phyloP scores from a whole-genome alignment of 37 sponge, comb jelly and placozoan genomes.

The Chondrilla cf. caribensis region DNA sequence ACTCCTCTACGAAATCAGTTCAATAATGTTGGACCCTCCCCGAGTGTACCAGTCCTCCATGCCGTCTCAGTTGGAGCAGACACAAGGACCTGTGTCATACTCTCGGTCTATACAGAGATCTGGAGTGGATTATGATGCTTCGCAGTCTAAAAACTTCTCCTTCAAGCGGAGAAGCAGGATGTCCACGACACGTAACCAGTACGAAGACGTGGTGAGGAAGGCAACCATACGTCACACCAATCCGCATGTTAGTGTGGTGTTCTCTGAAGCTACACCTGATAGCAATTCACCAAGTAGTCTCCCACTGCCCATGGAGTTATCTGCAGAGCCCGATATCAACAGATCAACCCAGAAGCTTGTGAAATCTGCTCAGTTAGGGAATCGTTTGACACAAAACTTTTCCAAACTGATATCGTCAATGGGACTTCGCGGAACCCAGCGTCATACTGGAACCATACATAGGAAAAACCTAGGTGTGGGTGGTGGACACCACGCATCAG shows the following conservation, averaged over 20 bases:
- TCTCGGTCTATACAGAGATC: too few relatives aligned
- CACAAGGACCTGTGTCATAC: not conserved
- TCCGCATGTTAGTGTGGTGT: constrained; percentile 8
- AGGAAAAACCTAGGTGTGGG: not conserved
- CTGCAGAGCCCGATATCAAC: not conserved
- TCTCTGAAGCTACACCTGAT: not conserved
- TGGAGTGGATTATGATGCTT: not conserved
- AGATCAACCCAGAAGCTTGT: not conserved
- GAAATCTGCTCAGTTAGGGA: not conserved
- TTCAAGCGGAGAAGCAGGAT: not conserved
- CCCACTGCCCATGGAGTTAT: not conserved
- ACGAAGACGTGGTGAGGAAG: not conserved
- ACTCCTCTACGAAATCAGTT: constrained; percentile 63
- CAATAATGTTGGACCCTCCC: constrained; percentile 52
- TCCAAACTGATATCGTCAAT: constrained; percentile 7
- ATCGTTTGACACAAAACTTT: not conserved
- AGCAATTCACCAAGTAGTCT: not conserved
- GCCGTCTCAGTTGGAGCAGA: not conserved
- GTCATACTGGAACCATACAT: not conserved
- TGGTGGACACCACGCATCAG: not conserved
- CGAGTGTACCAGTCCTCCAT: not conserved
- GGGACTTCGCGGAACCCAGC: not conserved
- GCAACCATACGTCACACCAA: not conserved
- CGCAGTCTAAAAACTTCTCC: not conserved
- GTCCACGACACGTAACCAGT: not conserved